Evolutionary conservation across 2,113 vertebrate genomes (phyloP).

Genomic region (Terrapene triunguis): DNA sequence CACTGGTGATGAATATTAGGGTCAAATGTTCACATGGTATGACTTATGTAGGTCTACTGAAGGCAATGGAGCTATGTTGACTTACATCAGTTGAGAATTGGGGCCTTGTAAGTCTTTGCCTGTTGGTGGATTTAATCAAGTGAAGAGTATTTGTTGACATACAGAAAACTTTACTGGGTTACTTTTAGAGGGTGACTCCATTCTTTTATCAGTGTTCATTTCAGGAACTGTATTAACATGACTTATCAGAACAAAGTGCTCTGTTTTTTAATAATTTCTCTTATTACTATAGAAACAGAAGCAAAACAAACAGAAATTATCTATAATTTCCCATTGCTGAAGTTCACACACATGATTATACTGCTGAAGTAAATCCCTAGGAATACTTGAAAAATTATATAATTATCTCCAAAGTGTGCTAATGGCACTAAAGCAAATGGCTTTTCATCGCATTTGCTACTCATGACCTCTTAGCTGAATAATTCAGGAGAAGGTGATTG

Average conservation of each 20-base stretch:
- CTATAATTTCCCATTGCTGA: slow-evolving; percentile 51
- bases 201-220: not conserved
- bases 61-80: not conserved
- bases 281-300: slow-evolving; percentile 73
- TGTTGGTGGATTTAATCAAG: not conserved
- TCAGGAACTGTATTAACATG: slow-evolving; percentile 40
- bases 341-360: slow-evolving; percentile 36
- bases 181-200: not conserved
- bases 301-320: slow-evolving; percentile 69
- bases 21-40: not conserved
- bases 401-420: slow-evolving; percentile 60
- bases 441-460: slow-evolving; percentile 30
- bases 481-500: slow-evolving; percentile 29
- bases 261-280: slow-evolving; percentile 73
- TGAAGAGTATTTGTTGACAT: not conserved
- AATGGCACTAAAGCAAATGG: slow-evolving; percentile 31
- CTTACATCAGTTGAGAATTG: not conserved
- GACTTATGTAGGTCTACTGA: not conserved
- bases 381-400: slow-evolving; percentile 57
- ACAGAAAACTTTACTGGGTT: not conserved
- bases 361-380: slow-evolving; percentile 44
- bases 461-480: slow-evolving; percentile 41
- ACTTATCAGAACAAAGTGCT: slow-evolving; percentile 49
- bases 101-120: not conserved
- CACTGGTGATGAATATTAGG: not conserved